These are phyloP conservation scores for Drosophila anceps DNA, from an alignment of 2,888 invertebrate species.

Conservation along the genomic window DNA sequence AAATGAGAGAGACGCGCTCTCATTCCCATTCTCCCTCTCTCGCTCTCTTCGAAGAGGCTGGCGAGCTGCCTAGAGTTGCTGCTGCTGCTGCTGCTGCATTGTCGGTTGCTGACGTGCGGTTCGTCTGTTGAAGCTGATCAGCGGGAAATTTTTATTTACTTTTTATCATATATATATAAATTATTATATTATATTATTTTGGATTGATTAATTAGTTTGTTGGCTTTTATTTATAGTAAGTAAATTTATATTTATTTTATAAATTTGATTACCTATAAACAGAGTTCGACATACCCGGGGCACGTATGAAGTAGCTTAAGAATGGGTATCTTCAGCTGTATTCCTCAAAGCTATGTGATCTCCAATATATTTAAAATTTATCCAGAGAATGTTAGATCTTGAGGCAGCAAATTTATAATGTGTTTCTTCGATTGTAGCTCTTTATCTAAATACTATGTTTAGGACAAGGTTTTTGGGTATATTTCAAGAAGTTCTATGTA, in stretches of 20 bases:
- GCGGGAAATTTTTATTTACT: not conserved
- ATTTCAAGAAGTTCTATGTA: too few species aligned
- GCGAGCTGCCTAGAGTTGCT: not conserved
- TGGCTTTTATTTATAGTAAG: not conserved
- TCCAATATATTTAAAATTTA: not conserved
- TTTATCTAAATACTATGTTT: not conserved
- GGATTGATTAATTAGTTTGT: not conserved
- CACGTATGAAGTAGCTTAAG: not conserved
- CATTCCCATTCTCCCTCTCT: not conserved
- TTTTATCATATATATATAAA: not conserved
- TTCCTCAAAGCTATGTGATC: not conserved
- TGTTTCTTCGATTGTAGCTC: not conserved
- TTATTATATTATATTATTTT: not conserved
- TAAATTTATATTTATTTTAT: not conserved
- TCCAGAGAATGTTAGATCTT: not conserved
- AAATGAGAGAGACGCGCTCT: not conserved
- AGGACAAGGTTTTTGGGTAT: too few species aligned
- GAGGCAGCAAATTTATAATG: not conserved
- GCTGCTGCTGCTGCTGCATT: not conserved
- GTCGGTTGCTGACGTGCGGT: not conserved
- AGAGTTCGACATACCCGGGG: not conserved
- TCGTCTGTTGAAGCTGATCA: conserved; percentile 1
- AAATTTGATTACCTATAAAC: not conserved
- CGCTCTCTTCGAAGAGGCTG: not conserved
- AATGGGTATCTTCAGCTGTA: not conserved